These are phyloP conservation scores for Thymallus thymallus DNA, from an alignment of 2,113 vertebrate species.

Conservation along the genomic window DNA sequence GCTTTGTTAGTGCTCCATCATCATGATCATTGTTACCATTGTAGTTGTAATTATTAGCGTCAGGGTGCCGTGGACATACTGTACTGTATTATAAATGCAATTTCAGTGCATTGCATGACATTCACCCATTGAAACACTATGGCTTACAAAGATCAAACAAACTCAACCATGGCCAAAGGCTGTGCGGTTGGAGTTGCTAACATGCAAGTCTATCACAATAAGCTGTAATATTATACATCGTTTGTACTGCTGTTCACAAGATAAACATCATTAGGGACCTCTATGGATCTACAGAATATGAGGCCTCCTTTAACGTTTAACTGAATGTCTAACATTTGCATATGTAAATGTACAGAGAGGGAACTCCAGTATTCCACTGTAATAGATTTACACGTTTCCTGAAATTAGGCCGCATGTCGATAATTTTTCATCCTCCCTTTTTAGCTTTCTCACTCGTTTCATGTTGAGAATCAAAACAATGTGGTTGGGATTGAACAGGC, in stretches of 20 bases:
- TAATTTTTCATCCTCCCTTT: slow-evolving; percentile 38
- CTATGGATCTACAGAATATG: not conserved
- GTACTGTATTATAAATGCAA: no score
- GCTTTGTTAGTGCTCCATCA: not conserved
- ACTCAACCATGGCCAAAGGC: not conserved
- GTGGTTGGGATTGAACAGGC: slow-evolving; percentile 23
- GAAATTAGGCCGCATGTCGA: slow-evolving; percentile 33
- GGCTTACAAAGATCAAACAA: not conserved
- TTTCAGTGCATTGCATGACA: no score
- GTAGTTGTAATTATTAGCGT: no score
- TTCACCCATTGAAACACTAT: not conserved
- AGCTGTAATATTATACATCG: slow-evolving; percentile 13
- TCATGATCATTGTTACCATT: not conserved
- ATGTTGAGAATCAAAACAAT: slow-evolving; percentile 28
- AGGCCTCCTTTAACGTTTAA: slow-evolving; percentile 10
- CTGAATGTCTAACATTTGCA: slow-evolving; percentile 17
- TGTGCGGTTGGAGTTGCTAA: slow-evolving; percentile 8
- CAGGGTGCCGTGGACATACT: no score
- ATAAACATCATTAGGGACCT: slow-evolving; percentile 23
- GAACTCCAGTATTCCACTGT: slow-evolving; percentile 21
- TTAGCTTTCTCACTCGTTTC: slow-evolving; percentile 35
- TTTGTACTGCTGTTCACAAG: slow-evolving; percentile 16
- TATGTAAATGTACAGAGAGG: slow-evolving; percentile 30
- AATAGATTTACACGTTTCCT: slow-evolving; percentile 41
- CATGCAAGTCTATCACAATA: slow-evolving; percentile 25